These are phyloP conservation scores for Agrotis ipsilon DNA, from an alignment of 2,888 invertebrate species.

Conservation along the genomic window DNA sequence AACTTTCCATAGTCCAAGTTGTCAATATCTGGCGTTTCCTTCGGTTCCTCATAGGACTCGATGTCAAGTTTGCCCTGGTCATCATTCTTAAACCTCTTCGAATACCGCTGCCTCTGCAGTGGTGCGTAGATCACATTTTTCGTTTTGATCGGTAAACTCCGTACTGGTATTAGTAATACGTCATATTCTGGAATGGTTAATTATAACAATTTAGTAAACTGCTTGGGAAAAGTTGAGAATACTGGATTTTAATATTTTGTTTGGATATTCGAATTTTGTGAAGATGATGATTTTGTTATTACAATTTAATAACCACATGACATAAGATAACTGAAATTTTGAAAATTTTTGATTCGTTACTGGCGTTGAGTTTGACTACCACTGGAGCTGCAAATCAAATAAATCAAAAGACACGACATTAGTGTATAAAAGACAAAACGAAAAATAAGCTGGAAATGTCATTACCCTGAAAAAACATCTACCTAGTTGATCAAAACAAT, in stretches of 20 bases:
- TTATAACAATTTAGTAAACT: not conserved
- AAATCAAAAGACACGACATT: constrained; percentile 4
- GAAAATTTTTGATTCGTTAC: no score
- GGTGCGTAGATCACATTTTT: constrained; percentile 50
- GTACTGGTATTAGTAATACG: constrained; percentile 80
- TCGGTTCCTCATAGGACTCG: constrained; percentile 79
- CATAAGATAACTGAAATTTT: not conserved
- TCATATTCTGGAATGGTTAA: constrained; percentile 75
- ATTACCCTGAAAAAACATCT: no score
- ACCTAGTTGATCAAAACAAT: no score
- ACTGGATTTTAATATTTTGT: not conserved
- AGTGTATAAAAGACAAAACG: no score
- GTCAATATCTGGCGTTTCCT: constrained; percentile 78
- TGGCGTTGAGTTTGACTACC: no score
- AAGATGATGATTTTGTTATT: not conserved
- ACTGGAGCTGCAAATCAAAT: constrained; percentile 39
- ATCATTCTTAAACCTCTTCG: constrained; percentile 52
- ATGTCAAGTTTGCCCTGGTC: constrained; percentile 74
- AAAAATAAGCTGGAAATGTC: no score
- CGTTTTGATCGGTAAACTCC: constrained; percentile 51
- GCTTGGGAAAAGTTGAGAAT: not conserved
- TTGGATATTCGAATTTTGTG: constrained; percentile 1
- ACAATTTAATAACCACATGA: not conserved
- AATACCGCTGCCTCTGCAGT: constrained; percentile 36
- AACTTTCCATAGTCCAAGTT: constrained; percentile 76